Base-by-base conservation (phyloP, 2,113 vertebrate genomes). In the Turnix velox region DNA sequence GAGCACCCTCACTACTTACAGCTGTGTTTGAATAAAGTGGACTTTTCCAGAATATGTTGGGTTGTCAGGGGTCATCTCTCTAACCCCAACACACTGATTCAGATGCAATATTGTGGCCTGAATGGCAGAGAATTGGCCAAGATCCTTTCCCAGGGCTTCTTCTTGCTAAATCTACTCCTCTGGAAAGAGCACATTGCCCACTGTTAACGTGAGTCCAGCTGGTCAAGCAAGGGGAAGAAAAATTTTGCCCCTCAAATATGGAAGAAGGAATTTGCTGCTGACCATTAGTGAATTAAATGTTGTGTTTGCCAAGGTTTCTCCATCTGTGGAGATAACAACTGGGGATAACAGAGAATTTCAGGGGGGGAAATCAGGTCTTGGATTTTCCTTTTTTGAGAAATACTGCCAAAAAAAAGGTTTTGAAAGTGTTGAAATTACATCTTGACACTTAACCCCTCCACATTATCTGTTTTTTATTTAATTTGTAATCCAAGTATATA, bases 361-460 rank as follows among this genome's bases (percentile, higher is more conserved):
- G 2, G 4, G 31, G 18, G 25, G 18, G 11, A 67, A 73, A 54
- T 68, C 6, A 2, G 48, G 61, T 88, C 68, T 84, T 78, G 33
- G 33, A 33, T 85, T 79, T 91, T 87, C 18, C 30, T 92, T 79
- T 92, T 68, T 14, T 79, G n/a, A 85, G 35, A 72, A 82, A 58
- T 63, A 78, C 76, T 35, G 61, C 62, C 35, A 51, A 37, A 52
- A 43, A 78, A 78, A 68, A 52, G 18, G 27, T 35, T 78, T 94
- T 81, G 23, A 11, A 95, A 92, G 66, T 73, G 78, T 95, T 95
- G 90, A 94, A 92, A 94, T 92, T 92, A 62, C 66, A 76, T 92
- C 94, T 94, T 82, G 87, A 95, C 67, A 66, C 75, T 89, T 92
- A 76, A 92, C 57, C 74, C 49, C 45, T 95, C 66, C 23, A 76